Percentiles rank a stretch among this genome's conserved stretches.
These are phyloP conservation scores for Cyprinodon tularosa DNA, from an alignment of 2,113 vertebrate genomes.

Conservation along the genomic window DNA sequence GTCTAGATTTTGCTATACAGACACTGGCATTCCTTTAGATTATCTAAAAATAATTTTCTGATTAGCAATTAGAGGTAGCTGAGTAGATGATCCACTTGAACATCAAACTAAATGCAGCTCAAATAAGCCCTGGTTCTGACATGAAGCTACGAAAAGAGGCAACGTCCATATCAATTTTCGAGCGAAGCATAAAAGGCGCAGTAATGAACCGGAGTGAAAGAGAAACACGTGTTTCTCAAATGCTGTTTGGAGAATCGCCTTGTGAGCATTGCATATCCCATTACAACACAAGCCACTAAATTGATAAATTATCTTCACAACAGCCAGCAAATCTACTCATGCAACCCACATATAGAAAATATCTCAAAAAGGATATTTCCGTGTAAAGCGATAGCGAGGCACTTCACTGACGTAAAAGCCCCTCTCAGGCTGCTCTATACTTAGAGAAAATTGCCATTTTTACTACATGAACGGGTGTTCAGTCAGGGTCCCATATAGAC, in stretches of 20 bases:
- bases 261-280: slow-evolving; percentile 27
- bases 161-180: slow-evolving; percentile 36
- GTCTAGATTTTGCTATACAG: background rate
- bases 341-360: slow-evolving; percentile 28
- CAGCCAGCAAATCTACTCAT: slow-evolving; percentile 38
- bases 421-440: background rate
- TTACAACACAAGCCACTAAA: slow-evolving; percentile 29
- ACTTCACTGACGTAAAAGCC: background rate
- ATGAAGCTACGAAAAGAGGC: slow-evolving; percentile 32
- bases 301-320: slow-evolving; percentile 34
- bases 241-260: slow-evolving; percentile 16
- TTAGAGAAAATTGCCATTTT: slow-evolving; percentile 1
- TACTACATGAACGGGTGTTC: background rate
- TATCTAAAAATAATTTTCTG: slow-evolving; percentile 41
- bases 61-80: slow-evolving; percentile 9
- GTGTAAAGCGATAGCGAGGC: background rate
- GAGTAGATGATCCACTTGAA: slow-evolving; percentile 52
- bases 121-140: slow-evolving; percentile 21
- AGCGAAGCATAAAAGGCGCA: slow-evolving; percentile 16
- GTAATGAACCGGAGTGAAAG: background rate
- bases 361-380: background rate
- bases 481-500: no score
- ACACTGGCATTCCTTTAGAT: slow-evolving; percentile 22
- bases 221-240: slow-evolving; percentile 15
- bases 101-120: slow-evolving; percentile 35